Evolutionary conservation across 2,113 vertebrate genomes (phyloP), one percentile per base, ranked within the genome.

Genomic region (Pluvianellus socialis): DNA sequence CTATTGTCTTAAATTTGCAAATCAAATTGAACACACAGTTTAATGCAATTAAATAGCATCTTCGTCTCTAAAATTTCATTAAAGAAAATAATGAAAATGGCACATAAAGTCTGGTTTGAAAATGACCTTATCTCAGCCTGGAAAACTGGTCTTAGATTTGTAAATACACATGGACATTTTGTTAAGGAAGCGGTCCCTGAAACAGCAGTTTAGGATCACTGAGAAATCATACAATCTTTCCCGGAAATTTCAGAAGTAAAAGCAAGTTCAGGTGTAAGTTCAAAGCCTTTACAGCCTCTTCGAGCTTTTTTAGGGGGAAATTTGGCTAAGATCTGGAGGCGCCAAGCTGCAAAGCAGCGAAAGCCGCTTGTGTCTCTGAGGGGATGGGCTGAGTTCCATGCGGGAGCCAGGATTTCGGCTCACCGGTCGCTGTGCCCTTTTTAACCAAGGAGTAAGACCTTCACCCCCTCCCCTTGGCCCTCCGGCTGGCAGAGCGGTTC

Each of bases 121-220:
- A 72, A 55, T 44, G 7, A 55, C 18, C 1, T 2, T n/a, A 33
- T n/a, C 38, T 66, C 50, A 76, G 19, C 50, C n/a, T 50, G n/a
- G 38, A 85, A 86, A 76, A 58, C 3, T 19, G 23, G 6, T 23
- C 8, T 65, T 61, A 66, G 32, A 49, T 35, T 87, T 86, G 72
- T 40, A 68, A 92, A 42, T 20, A 19, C 15, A 71, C 0, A 0
- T 20, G 21, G 3, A n/a, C 7, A 6, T 61, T 89, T 53, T 74
- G 18, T 38, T 58, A 67, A 62, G 33, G 75, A 50, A 83, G 80
- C 12, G 30, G 6, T 28, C 28, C 68, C 73, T 59, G 47, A 81
- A 81, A 38, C 27, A 71, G 84, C 22, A 70, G 15, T 72, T 85
- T 28, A 40, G 30, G 45, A 72, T 50, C 66, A 35, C 17, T 12